Evolutionary conservation across 2,113 vertebrate species (phyloP), one percentile per base, ranked within the genome.

Genomic region (Calidris pygmaea): DNA sequence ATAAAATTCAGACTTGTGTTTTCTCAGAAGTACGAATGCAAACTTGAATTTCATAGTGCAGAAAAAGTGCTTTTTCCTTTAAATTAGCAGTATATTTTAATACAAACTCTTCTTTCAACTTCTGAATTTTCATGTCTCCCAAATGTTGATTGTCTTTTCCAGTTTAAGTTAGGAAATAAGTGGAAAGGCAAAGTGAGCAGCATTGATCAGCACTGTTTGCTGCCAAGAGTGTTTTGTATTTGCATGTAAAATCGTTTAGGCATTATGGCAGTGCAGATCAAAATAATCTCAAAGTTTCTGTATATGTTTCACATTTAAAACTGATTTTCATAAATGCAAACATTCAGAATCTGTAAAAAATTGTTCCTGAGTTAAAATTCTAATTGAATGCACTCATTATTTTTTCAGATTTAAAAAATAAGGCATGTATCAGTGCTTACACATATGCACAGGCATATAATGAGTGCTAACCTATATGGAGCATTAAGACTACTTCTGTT

Each of bases 261-360:
- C 71, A 39, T 91, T 89, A 85, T 91, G 87, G 73, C 80, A 95
- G 74, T 37, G 59, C 62, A 84, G 82, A 96, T 95, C 93, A 93
- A 96, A 95, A 96, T 87, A 93, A 93, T 93, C 91, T 95, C 93
- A 93, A 93, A 86, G 80, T 95, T 96, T 93, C 90, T 92, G 72
- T 96, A 88, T 95, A 74, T 95, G 86, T 95, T 97, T 95, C 93
- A 89, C 76, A 96, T 97, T 95, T 93, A 74, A 93, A 97, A 84
- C 83, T 95, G 83, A 93, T 97, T 97, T 96, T 95, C 95, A 95
- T 95, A 96, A 89, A 93, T 92, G 65, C 76, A 90, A 86, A 90
- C 83, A 72, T 93, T 92, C 77, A 67, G 39, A 89, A 93, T 93
- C 76, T 94, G 67, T 87, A 87, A 95, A 90, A 90, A 81, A 48